Base-by-base conservation (phyloP, 2,888 invertebrate genomes). In the Drosophila vallismaia region DNA sequence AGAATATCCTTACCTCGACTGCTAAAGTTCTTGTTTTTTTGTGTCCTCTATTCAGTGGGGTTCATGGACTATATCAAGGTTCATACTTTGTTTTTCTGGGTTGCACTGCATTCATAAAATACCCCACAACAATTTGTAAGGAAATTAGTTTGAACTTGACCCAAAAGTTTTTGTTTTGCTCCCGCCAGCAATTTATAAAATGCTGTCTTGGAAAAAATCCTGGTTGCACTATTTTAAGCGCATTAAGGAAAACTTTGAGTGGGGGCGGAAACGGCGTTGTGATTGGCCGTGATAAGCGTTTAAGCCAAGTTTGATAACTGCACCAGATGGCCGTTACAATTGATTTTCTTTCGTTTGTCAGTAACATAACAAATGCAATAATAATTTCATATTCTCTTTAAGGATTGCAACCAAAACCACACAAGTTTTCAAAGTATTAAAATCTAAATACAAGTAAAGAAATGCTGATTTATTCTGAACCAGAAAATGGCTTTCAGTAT, bases 91-190 rank as follows among this genome's bases (percentile, higher is more conserved):
- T 71, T 77, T 78, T 75, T 51, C 46, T 68, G 49, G 42, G 9
- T 46, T 19, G 38, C 36, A n/a, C 52, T 56, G 64, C 71, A 71
- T 54, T 29, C 51, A 85, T 56, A 71, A 75, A 57, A 67, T 44
- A 38, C 44, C 56, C 62, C 52, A 67, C 54, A 84, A 74, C 67
- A 74, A 77, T 64, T 86, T 59, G 74, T 51, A 57, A 51, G 59
- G 51, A 74, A 66, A 86, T 84, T 70, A 74, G 58, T 80, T 84
- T 79, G 79, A 79, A 79, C 79, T 79, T 79, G 79, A 79, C 87
- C 79, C 84, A 62, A 36, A 86, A 70, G 50, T 52, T 56, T 54
- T 52, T 55, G 49, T 14, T 36, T 10, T 28, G 29, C 66, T 57
- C 33, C 60, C 36, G 40, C 12, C 10, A 54, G 53, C 62, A 58